Base-by-base conservation (phyloP, 2,797 vertebrate genomes). In the Dipus sagitta region DNA sequence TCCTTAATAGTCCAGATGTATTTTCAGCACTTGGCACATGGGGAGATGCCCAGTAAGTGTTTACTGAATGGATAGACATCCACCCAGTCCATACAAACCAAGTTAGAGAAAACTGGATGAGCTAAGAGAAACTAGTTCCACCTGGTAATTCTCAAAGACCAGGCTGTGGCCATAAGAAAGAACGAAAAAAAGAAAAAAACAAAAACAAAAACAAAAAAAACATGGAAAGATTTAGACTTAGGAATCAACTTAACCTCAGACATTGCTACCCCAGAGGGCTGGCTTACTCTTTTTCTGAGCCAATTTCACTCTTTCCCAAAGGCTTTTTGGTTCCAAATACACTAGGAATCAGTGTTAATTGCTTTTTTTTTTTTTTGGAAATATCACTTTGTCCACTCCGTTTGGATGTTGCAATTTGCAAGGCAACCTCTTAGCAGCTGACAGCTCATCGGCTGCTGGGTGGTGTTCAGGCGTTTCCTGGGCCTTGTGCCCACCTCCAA, bases 341-440 rank as follows among this genome's bases (percentile, higher is more conserved):
- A 92, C 77, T 82, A 95, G 86, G 83, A 94, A 92, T 95, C 88
- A 83, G 95, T 94, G 92, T 89, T 94, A 92, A 95, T 90, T 95
- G 86, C 86, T 91, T 94, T 92, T 91, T 80, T 90, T 38, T 38
- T 38, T 91, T 80, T 90, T 38, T 38, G 3, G 83, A 93, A 95
- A 91, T 95, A 93, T 83, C 64, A 82, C 93, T 96, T 96, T 95
- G 90, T 95, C 86, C n/a, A 92, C 52, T 96, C 94, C 58, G 2
- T 93, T 96, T 84, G 70, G 93, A 94, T 89, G 88, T 94, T 83
- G 88, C 88, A 88, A 93, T 97, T 96, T 97, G 95, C 79, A 95
- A 96, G 93, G 95, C 88, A 92, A 80, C 88, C 74, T 85, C 42
- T 58, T 58, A 90, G 88, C 47, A 92, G 90, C 8, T 93, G 94